phyloP scores from a whole-genome alignment of 1,140 invertebrate genomes.

The Bombus pascuorum region DNA sequence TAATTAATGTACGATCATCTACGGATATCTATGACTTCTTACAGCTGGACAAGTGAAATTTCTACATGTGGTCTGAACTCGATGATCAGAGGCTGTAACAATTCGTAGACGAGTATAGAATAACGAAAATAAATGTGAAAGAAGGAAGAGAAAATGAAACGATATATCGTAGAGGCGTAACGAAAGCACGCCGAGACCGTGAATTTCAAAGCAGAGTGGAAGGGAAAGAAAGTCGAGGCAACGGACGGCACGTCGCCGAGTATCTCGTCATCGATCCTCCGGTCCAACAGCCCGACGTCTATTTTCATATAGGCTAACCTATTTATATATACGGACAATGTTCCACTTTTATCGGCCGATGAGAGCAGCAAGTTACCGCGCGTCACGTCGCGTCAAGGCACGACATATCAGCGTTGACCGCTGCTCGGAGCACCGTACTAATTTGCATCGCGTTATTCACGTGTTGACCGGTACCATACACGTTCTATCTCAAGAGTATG shows the following conservation, averaged over 20 bases:
- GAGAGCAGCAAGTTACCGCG: neutral
- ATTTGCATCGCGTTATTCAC: neutral
- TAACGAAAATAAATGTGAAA: neutral
- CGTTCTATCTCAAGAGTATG: neutral
- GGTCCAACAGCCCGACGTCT: conserved; percentile 78
- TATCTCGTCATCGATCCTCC: conserved; percentile 74
- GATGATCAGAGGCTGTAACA: neutral
- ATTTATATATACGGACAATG: conserved; percentile 80
- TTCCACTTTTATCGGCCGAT: conserved; percentile 77
- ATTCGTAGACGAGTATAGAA: neutral
- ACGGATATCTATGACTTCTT: neutral
- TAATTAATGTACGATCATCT: neutral
- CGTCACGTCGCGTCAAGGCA: conserved; percentile 59
- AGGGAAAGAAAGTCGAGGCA: conserved; percentile 46
- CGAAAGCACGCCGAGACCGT: conserved; percentile 7
- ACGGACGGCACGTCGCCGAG: conserved; percentile 44
- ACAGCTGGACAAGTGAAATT: neutral
- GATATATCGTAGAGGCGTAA: neutral
- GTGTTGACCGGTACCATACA: neutral
- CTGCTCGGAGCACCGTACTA: neutral
- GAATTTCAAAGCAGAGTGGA: neutral
- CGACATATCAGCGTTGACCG: neutral
- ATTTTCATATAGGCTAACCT: conserved; percentile 75
- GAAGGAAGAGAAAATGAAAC: neutral
- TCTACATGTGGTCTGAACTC: neutral